Evolutionary conservation across 1,140 invertebrate genomes (phyloP).

Genomic region (Melanaphis sacchari): DNA sequence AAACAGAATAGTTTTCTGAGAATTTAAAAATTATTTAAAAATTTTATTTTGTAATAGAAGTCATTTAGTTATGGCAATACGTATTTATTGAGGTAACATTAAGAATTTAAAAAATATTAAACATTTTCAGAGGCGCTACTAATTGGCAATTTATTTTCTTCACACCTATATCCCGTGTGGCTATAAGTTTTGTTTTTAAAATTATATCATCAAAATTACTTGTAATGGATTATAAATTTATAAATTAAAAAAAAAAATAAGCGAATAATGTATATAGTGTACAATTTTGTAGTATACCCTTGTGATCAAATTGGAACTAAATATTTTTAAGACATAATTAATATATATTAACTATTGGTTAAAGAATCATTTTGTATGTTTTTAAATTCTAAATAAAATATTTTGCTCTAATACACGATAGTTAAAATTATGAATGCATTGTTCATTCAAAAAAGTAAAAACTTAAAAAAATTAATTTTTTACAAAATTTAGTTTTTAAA

Average conservation of each 20-base stretch:
- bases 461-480: neutral
- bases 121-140: neutral
- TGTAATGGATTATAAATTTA: neutral
- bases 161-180: too few species aligned
- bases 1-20: too few species aligned
- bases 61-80: neutral
- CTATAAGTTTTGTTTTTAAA: neutral
- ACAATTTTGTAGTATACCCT: neutral
- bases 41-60: neutral
- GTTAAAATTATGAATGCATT: neutral
- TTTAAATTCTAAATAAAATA: neutral
- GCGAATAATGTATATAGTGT: neutral
- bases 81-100: neutral
- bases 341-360: neutral
- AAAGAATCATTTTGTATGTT: neutral
- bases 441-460: neutral
- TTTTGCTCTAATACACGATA: neutral
- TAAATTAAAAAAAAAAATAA: neutral
- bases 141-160: neutral
- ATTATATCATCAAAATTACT: neutral
- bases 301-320: neutral
- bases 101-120: neutral
- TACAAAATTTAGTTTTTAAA: neutral
- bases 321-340: neutral
- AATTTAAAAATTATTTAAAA: neutral